A percentile compares a stretch with the other conserved stretches of the same genome.
Conservation (phyloP, 2,113 vertebrate species). For the Pteruthius melanotis region DNA sequence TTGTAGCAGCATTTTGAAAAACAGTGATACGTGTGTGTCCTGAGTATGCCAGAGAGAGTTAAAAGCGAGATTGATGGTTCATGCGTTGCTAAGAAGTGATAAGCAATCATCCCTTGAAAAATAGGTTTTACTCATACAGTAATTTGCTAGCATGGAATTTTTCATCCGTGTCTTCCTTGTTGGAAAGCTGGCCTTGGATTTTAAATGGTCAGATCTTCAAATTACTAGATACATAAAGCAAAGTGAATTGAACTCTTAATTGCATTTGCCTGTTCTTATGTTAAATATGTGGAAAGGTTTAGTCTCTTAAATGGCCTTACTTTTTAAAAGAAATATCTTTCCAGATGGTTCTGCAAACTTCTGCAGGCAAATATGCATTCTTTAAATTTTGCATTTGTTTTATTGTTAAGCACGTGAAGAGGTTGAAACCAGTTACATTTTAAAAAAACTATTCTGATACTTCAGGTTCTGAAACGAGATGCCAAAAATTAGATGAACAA, state of each 20-base stretch:
- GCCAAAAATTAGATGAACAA: background rate
- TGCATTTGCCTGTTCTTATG: background rate
- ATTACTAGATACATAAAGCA: fast-evolving
- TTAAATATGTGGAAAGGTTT: background rate
- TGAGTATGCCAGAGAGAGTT: background rate
- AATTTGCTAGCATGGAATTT: background rate
- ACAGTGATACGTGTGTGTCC: background rate
- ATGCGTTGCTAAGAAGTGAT: background rate
- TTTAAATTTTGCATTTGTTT: background rate
- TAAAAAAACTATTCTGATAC: background rate
- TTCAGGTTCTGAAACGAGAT: background rate
- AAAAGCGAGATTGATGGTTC: background rate
- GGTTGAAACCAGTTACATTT: background rate
- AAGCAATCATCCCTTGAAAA: background rate
- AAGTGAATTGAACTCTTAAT: background rate
- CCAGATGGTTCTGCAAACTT: background rate
- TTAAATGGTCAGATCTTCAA: background rate
- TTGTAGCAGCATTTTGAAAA: background rate
- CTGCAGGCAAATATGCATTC: background rate
- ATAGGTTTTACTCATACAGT: background rate
- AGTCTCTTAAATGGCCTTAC: background rate
- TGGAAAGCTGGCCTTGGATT: background rate
- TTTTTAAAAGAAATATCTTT: background rate
- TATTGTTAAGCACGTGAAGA: background rate
- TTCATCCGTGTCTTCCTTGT: background rate